Base-by-base conservation (phyloP, 2,797 vertebrate species). In the Garrulus glandarius region DNA sequence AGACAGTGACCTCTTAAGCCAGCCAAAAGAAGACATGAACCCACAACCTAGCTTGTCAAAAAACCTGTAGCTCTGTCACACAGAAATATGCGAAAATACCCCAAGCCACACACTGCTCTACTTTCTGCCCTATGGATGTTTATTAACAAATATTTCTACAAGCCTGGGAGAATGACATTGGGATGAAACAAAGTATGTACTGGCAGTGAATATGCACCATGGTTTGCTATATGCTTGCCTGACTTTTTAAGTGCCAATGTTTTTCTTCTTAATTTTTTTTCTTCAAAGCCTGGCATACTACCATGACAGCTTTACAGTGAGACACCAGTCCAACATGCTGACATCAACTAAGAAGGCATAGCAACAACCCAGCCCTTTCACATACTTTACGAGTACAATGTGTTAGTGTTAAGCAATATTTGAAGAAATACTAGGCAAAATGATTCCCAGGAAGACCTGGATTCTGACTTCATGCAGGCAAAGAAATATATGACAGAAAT, bases 341-440 rank as follows among this genome's bases (percentile, higher is more conserved):
- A 80, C 46, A 47, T 78, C 71, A 61, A 85, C 81, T 80, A 71
- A 91, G 77, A 93, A 77, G 70, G 61, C 87, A 91, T 55, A 91
- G 82, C 59, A 92, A 64, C 64, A 91, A 70, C 71, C 77, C 79
- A 85, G 34, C 83, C 53, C 59, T 60, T 95, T 87, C 91, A 80
- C 84, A 59, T 37, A 90, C 75, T 87, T 91, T 91, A 59, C 0
- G 15, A 77, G 64, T 56, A 59, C 93, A 79, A 67, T 57, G 77
- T 91, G 84, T 91, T 79, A 46, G 74, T 92, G 92, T 95, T 95
- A 94, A 86, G 95, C 81, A 94, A 92, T 92, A 91, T 70, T 93
- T 89, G 83, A 91, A 95, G 32, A 92, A 94, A 95, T 63, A 89
- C 49, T 29, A 72, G 56, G 60, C 64, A 90, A 79, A 91, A 93